phyloP scores from a whole-genome alignment of 2,113 vertebrate genomes.

The Toxostoma redivivum region DNA sequence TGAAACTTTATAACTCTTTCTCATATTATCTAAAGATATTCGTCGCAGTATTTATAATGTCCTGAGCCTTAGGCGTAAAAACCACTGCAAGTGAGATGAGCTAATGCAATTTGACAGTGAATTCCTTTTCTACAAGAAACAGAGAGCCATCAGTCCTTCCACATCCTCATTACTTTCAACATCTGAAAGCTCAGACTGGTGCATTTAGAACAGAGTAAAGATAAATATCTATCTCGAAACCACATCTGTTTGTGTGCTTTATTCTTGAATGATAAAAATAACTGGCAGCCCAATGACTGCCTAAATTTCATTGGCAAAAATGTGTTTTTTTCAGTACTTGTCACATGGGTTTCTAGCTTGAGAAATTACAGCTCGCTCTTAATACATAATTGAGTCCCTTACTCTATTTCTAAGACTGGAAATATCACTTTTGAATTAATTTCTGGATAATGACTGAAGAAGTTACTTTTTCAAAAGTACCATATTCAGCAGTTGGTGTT shows the following conservation, averaged over 20 bases:
- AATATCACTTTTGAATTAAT: not conserved
- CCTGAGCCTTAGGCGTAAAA: not conserved
- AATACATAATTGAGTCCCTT: not conserved
- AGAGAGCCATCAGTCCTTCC: not conserved
- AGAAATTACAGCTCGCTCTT: not conserved
- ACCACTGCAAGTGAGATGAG: conserved; percentile 21
- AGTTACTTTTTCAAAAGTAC: not conserved
- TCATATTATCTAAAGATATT: conserved; percentile 46
- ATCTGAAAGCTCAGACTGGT: conserved; percentile 21
- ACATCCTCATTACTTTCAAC: not conserved
- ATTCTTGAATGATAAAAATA: not conserved
- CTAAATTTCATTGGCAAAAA: not conserved
- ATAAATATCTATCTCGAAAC: not conserved
- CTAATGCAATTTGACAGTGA: conserved; percentile 41
- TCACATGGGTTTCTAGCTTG: not conserved
- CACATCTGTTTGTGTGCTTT: not conserved
- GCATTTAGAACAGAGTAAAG: not conserved
- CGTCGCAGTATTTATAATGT: conserved; percentile 24
- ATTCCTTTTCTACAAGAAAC: conserved; percentile 9
- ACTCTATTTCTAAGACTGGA: not conserved
- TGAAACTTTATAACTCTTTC: conserved; percentile 51
- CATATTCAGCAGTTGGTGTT: not conserved
- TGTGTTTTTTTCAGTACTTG: not conserved
- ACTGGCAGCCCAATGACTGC: not conserved
- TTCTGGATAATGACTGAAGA: not conserved